Evolutionary conservation across 2,113 vertebrate genomes (phyloP).

Genomic region (Colaptes auratus): DNA sequence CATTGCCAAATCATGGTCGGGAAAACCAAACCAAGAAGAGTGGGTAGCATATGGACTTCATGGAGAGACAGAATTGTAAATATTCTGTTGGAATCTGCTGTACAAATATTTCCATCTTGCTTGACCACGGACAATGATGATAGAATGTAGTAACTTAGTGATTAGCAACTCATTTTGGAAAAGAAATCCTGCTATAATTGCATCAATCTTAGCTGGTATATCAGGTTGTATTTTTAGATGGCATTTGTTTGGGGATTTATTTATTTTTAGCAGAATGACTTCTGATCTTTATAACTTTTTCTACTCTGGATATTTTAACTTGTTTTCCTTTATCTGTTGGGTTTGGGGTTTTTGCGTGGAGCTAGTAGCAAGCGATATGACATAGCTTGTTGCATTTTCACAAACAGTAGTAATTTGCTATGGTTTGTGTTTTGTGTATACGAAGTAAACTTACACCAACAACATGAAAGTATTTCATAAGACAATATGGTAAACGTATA

Average conservation of each 20-base stretch:
- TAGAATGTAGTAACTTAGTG: neutral
- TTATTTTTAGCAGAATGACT: neutral
- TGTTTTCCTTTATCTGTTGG: neutral
- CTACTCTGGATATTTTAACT: neutral
- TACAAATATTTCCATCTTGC: slow-evolving; percentile 31
- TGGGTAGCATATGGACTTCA: neutral
- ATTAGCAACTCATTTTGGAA: neutral
- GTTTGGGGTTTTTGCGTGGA: too few species aligned
- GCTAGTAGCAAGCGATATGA: neutral
- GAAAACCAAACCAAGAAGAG: neutral
- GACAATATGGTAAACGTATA: neutral
- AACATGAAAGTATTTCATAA: neutral
- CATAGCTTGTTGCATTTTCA: neutral
- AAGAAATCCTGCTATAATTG: neutral
- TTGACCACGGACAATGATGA: neutral
- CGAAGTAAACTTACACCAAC: neutral
- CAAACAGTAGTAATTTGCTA: neutral
- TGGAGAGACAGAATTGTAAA: neutral
- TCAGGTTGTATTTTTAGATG: neutral
- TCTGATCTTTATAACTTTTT: neutral
- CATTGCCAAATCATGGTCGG: neutral
- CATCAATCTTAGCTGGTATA: neutral
- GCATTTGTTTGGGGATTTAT: neutral
- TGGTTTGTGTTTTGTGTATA: neutral
- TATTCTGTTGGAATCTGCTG: neutral